Conservation (phyloP, 2,797 vertebrate species). For the Oryzias dopingdopingensis region DNA sequence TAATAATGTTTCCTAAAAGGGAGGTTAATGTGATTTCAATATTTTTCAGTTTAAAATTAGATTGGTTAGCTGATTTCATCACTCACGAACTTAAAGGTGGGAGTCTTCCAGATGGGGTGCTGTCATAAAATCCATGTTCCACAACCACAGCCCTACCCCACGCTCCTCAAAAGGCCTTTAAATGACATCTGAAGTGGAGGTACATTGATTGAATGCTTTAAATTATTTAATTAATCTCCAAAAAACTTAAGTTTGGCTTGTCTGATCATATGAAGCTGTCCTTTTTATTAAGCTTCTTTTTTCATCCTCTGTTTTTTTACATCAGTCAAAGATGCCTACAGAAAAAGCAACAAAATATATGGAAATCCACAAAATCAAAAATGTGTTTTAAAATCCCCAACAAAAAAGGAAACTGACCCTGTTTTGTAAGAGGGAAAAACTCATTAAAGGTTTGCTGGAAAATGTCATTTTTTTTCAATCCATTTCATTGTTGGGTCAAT, state of each 20-base stretch:
- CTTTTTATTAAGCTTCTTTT: conserved; percentile 38
- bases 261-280: conserved; percentile 26
- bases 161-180: conserved; percentile 38
- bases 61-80: no score
- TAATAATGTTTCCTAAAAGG: no score
- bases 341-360: no score
- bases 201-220: conserved; percentile 11
- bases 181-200: conserved; percentile 13
- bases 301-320: conserved; percentile 57
- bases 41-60: no score
- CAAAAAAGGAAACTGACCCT: neutral
- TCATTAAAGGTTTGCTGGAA: neutral
- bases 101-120: conserved; percentile 16
- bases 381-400: conserved; percentile 4
- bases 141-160: conserved; percentile 30
- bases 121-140: conserved; percentile 60
- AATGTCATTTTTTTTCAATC: neutral
- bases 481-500: conserved; percentile 9
- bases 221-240: conserved; percentile 35
- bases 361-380: no score
- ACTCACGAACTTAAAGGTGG: no score
- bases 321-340: no score
- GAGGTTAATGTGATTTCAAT: no score
- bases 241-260: conserved; percentile 43
- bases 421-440: conserved; percentile 1